Conservation (phyloP, 2,888 invertebrate species). For the Sarcophaga variegata region DNA sequence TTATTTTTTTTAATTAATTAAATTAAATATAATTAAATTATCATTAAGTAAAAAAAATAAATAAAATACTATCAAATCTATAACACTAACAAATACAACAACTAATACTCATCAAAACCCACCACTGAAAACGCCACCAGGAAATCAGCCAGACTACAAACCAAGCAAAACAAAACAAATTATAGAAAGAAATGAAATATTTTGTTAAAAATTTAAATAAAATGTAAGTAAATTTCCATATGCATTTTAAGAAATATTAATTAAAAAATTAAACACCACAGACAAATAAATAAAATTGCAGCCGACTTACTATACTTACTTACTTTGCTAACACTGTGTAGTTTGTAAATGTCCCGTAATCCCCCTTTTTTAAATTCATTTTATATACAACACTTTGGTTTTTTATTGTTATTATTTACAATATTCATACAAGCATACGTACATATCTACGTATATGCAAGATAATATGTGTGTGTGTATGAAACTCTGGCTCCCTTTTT, state of each 20-base stretch:
- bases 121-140: conserved; percentile 38
- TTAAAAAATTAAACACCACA: not conserved
- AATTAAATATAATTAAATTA: conserved; percentile 52
- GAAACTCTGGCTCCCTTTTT: not conserved
- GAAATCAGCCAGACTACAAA: conserved; percentile 7
- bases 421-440: not conserved
- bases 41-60: conserved; percentile 36
- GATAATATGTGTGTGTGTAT: not conserved
- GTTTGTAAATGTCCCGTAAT: conserved; percentile 55
- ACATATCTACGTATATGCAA: not conserved
- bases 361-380: conserved; percentile 49
- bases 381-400: not conserved
- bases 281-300: too few species aligned
- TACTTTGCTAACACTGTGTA: not conserved
- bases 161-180: not conserved
- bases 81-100: conserved; percentile 7
- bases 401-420: conserved; percentile 32
- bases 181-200: conserved; percentile 14
- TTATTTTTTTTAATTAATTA: conserved; percentile 52
- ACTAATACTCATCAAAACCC: conserved; percentile 40
- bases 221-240: conserved; percentile 33
- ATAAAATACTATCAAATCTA: conserved; percentile 43
- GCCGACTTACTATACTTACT: not conserved
- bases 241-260: not conserved
- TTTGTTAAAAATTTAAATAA: conserved; percentile 11